Evolutionary conservation across 1,140 invertebrate genomes (phyloP).

Genomic region (Ostrea denselamellosa): DNA sequence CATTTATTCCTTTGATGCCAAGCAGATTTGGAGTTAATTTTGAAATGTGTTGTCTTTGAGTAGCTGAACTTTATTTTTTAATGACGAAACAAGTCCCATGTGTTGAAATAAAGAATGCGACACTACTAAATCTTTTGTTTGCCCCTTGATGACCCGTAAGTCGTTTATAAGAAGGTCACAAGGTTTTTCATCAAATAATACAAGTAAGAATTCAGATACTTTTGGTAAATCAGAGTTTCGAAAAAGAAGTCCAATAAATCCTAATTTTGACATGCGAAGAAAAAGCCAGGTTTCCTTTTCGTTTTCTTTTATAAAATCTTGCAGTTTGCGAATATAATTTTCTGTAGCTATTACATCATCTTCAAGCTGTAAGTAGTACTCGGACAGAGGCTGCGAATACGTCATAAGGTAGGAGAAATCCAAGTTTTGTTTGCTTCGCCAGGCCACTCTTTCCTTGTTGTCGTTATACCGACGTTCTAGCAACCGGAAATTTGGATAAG

Average conservation of each 20-base stretch:
- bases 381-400: slow-evolving; percentile 71
- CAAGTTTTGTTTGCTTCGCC: slow-evolving; percentile 77
- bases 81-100: slow-evolving; percentile 55
- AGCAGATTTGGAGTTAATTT: not conserved
- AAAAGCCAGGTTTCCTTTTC: slow-evolving; percentile 88
- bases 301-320: slow-evolving; percentile 67
- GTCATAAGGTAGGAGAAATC: slow-evolving; percentile 76
- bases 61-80: slow-evolving; percentile 56
- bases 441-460: slow-evolving; percentile 87
- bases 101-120: slow-evolving; percentile 60
- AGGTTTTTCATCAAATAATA: slow-evolving; percentile 95
- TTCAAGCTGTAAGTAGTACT: slow-evolving; percentile 77
- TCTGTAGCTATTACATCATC: slow-evolving; percentile 74
- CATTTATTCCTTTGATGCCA: not conserved
- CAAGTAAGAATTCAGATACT: slow-evolving; percentile 92
- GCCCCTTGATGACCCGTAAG: slow-evolving; percentile 53
- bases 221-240: slow-evolving; percentile 90
- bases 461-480: slow-evolving; percentile 89
- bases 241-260: slow-evolving; percentile 87
- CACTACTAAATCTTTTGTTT: slow-evolving; percentile 47
- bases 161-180: slow-evolving; percentile 84
- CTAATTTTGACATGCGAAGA: slow-evolving; percentile 92
- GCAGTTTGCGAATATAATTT: slow-evolving; percentile 69
- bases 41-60: slow-evolving; percentile 53
- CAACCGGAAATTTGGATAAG: slow-evolving; percentile 89